Base-by-base conservation (phyloP, 2,888 invertebrate genomes). In the Andricus quercusramuli region DNA sequence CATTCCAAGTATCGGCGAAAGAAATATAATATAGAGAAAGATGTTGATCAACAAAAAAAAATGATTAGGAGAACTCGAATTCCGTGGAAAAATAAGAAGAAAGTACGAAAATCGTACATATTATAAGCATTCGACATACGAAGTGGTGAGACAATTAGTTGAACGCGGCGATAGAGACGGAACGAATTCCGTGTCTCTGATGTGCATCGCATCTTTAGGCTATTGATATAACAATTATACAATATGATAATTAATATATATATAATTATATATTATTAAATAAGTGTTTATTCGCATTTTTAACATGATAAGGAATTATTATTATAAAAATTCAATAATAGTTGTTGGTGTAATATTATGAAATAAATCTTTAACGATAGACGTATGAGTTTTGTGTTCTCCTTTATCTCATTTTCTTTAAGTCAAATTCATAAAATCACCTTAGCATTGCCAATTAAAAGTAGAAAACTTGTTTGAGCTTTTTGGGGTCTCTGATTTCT, bases 321-420 rank as follows among this genome's bases (percentile, higher is more conserved):
- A 91, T 90, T 89, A 90, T 89, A 85, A 89, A 90, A 91, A 91
- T 91, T 91, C 90, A 89, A 91, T 92, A 90, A 92, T 92, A 91
- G 91, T 92, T 92, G 92, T 92, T 91, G 92, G 92, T 92, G 92
- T 92, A 92, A 92, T 91, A 92, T 92, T 92, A 92, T 91, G 90
- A 91, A 90, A 92, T 92, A 92, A 92, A 92, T 91, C 91, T 92
- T 91, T 92, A 91, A 92, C 88, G 89, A 91, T 90, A 90, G 83
- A 83, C 79, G 74, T 79, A 80, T 47, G 67, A 20, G 47, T 67
- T 59, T 65, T 20, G 47, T 44, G 13, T 56, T 64, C 67, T 44
- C 62, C 37, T 15, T 51, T 65, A 47, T 66, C n/a, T 64, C 5
- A 1, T 29, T 25, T 29, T 17, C 29, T 29, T 64, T 64, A 17